Conservation (phyloP, 2,888 invertebrate species). For the Xestia rhomboidea region DNA sequence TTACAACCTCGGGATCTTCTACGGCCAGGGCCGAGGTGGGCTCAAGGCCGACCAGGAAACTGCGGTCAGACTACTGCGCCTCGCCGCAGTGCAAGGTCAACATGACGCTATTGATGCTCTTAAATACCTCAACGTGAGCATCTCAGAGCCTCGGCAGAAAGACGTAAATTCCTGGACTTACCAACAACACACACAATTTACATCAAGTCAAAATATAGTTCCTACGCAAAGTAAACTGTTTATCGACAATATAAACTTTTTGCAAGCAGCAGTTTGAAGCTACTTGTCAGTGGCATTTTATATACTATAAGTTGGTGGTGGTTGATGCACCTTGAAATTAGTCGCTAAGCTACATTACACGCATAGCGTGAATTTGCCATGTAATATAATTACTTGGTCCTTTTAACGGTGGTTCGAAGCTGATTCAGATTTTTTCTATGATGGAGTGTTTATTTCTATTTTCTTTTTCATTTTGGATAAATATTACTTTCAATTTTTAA, state of each 20-base stretch:
- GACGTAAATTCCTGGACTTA: slow-evolving; percentile 73
- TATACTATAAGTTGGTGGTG: slow-evolving; percentile 56
- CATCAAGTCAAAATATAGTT: slow-evolving; percentile 72
- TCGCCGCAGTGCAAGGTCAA: slow-evolving; percentile 91
- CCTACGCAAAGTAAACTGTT: slow-evolving; percentile 82
- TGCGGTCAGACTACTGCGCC: slow-evolving; percentile 89
- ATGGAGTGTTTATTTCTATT: slow-evolving; percentile 24
- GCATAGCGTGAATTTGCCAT: slow-evolving; percentile 46
- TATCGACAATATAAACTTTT: slow-evolving; percentile 79
- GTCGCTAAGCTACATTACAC: slow-evolving; percentile 42
- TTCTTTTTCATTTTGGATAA: neutral
- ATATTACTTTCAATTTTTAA: slow-evolving; percentile 4
- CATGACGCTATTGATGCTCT: slow-evolving; percentile 90
- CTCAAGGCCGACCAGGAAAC: slow-evolving; percentile 86
- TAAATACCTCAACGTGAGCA: slow-evolving; percentile 76
- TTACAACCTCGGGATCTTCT: slow-evolving; percentile 93
- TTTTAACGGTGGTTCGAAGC: slow-evolving; percentile 6
- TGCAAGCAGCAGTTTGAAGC: slow-evolving; percentile 73
- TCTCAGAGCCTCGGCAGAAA: slow-evolving; percentile 68
- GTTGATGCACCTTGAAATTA: slow-evolving; percentile 49
- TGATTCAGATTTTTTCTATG: slow-evolving; percentile 24
- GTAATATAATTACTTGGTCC: slow-evolving; percentile 53
- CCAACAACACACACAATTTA: slow-evolving; percentile 67
- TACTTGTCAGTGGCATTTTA: slow-evolving; percentile 66
- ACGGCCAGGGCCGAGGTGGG: slow-evolving; percentile 92